Evolutionary conservation across 2,888 invertebrate species (phyloP), one percentile per base, ranked within the genome.

Genomic region (Acanthosepion pharaonis): DNA sequence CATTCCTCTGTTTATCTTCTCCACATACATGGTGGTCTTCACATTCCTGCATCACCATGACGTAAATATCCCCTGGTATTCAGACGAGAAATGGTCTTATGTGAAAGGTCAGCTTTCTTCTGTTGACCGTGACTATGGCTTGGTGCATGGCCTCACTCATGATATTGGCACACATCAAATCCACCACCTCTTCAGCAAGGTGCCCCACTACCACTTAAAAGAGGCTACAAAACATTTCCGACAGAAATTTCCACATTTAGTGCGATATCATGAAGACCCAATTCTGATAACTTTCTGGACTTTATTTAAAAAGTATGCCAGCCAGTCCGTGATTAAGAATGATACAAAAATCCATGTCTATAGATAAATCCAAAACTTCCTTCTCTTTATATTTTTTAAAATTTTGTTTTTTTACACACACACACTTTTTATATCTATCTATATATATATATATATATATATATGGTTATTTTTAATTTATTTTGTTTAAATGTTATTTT

Each of bases 21-120:
- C 96, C 25, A 96, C 96, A n/a, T 97, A 96, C 96, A 95, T 96
- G 11, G 96, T 97, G 28, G 95, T 97, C 94, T 96, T 97, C 93
- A 97, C 97, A 1, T 97, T 97, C 94, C 96, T 97, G 42, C 97
- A 97, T 95, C 97, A 97, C 96, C 96, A 96, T 18, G 97, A 97
- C 92, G 95, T 96, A 92, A 96, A 96, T 78, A 96, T 97, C 23
- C 97, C 97, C 0, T 97, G 97, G 97, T 97, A 96, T 95, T 95
- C 96, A 20, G 96, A 97, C 94, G 95, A 95, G 55, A 95, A 96
- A 92, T 97, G 97, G 97, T 96, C 96, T 95, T 96, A 96, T 95
- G 97, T 97, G 25, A 96, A 96, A 42, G 97, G 97, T 18, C 97
- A 97, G 95, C 96, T 97, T 64, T 97, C 96, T 92, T 96, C 97